Evolutionary conservation across 1,140 invertebrate genomes (phyloP), one percentile per base, ranked within the genome.

Genomic region (Reticulitermes speratus): DNA sequence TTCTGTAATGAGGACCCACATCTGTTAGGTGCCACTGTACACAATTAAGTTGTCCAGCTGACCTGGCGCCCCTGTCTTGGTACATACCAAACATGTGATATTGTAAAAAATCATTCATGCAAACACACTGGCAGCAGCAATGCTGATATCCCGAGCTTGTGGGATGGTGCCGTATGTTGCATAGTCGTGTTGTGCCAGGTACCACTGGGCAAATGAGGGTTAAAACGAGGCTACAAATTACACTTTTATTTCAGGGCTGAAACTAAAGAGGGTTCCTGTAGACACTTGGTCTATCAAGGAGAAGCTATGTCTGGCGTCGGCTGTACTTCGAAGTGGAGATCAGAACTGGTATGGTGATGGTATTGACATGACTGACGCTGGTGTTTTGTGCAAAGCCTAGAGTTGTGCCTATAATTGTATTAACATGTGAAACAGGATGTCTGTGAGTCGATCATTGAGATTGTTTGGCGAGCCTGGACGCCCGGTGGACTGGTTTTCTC

Each of bases 401-500:
- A 8, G 59, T 75, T 25, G 14, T 30, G 52, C 3, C 52, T 55
- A 75, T 75, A n/a, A 75, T 16, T 82, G 25, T 81, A 86, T 83
- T 69, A 87, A 65, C 59, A 87, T 85, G 88, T 89, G 9, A 55
- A 55, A 55, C 87, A 94, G 93, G 94, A 97, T 97, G 90, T 96
- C 96, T 1, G 97, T 99, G 0, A 97, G 97, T 59, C 92, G 97
- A 87, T 95, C 92, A 86, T 92, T 94, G 88, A 97, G 94, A 91
- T 94, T 91, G 87, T 95, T 94, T 88, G 94, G 94, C 1, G 96
- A 98, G 88, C 93, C 94, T 85, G 95, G 95, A 86, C 91, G 96
- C 86, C 96, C 97, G 3, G 88, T 92, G 0, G 97, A 98, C 90
- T 98, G 97, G 96, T 98, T 97, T 90, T 97, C 96, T 0, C 96